These are phyloP conservation scores for Hoplias malabaricus DNA, from an alignment of 2,113 vertebrate genomes.

Conservation along the genomic window DNA sequence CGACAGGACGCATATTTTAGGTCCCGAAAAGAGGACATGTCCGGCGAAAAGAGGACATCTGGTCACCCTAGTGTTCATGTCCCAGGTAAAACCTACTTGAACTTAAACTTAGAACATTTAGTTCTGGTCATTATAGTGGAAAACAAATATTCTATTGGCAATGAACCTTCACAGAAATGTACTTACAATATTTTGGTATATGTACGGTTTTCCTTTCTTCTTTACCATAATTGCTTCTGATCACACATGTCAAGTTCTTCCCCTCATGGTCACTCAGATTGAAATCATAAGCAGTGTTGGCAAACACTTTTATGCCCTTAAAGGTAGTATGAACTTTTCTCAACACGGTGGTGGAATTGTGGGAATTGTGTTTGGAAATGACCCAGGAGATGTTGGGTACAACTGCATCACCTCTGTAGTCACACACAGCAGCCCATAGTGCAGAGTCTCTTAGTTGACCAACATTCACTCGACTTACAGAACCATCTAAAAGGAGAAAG, in stretches of 20 bases:
- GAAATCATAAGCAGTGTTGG: conserved; percentile 62
- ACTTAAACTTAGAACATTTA: too few relatives aligned
- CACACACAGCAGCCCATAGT: conserved; percentile 65
- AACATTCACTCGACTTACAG: conserved; percentile 50
- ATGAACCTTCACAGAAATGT: neutral
- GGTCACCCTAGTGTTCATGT: too few relatives aligned
- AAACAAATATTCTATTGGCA: too few relatives aligned
- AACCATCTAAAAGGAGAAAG: conserved; percentile 51
- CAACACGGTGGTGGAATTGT: conserved; percentile 34
- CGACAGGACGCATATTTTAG: too few relatives aligned
- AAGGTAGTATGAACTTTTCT: neutral
- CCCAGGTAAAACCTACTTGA: too few relatives aligned
- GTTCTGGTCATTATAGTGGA: too few relatives aligned
- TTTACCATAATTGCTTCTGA: conserved; percentile 37
- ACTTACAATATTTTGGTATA: conserved; percentile 70
- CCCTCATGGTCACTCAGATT: conserved; percentile 62
- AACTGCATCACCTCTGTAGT: conserved; percentile 47
- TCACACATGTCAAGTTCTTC: conserved; percentile 63
- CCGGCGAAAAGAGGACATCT: too few relatives aligned
- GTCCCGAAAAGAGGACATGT: too few relatives aligned
- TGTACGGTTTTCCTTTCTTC: conserved; percentile 52
- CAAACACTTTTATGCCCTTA: conserved; percentile 39
- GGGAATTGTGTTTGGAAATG: conserved; percentile 54
- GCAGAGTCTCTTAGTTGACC: conserved; percentile 35
- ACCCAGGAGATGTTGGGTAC: conserved; percentile 60